A percentile compares a stretch with the other conserved stretches of the same genome.
phyloP scores from a whole-genome alignment of 1,140 invertebrate genomes.

The Scaptomyza pallida region DNA sequence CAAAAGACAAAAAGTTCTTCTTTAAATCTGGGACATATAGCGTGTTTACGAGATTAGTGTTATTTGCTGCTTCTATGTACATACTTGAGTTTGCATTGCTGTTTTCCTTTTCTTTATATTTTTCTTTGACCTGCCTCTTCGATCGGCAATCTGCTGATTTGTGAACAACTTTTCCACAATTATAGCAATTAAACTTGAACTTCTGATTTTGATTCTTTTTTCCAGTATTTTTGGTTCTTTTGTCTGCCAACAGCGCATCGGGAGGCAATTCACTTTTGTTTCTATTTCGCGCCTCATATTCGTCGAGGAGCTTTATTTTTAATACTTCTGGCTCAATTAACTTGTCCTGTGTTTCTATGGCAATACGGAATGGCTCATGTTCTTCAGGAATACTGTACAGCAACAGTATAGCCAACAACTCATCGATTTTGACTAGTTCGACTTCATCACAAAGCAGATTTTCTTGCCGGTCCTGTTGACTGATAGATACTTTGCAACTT shows the following conservation, averaged over 20 bases:
- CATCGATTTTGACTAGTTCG: not conserved
- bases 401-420: conserved; percentile 30
- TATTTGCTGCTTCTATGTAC: not conserved
- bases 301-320: not conserved
- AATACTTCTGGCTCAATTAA: conserved; percentile 10
- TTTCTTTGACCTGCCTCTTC: not conserved
- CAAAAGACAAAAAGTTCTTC: not conserved
- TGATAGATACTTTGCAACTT: not conserved
- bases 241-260: no score
- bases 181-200: no score
- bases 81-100: no score
- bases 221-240: no score
- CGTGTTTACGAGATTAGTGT: not conserved
- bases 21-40: not conserved
- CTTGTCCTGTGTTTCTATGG: conserved; percentile 59
- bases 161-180: no score
- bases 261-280: not conserved
- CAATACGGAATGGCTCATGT: conserved; percentile 53
- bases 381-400: conserved; percentile 57
- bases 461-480: not conserved
- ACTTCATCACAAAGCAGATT: not conserved
- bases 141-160: no score
- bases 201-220: no score
- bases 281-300: not conserved
- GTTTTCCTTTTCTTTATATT: not conserved